phyloP scores from a whole-genome alignment of 2,797 vertebrate genomes.

The Potorous gilbertii region DNA sequence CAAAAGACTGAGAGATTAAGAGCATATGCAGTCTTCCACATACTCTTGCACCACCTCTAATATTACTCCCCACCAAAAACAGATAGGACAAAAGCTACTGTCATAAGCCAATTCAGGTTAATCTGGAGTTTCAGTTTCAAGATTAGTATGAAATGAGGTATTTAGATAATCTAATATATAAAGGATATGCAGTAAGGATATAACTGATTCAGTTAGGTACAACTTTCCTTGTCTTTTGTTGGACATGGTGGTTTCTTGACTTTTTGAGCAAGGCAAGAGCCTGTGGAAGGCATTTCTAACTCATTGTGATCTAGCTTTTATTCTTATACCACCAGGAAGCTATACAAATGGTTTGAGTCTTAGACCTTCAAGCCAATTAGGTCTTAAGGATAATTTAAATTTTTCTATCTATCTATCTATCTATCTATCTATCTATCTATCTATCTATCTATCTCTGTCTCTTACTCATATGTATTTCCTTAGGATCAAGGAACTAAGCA shows the following conservation, averaged over 20 bases:
- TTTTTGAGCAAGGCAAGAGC: background rate
- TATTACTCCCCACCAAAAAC: background rate
- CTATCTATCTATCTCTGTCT: background rate
- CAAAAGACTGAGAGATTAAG: background rate
- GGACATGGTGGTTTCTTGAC: background rate
- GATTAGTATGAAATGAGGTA: background rate
- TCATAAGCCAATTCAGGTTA: background rate
- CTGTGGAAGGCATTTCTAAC: background rate
- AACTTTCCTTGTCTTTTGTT: background rate
- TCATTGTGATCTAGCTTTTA: background rate
- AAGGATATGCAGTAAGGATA: background rate
- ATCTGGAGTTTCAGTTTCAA: background rate
- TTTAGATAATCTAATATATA: background rate
- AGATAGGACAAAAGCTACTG: background rate
- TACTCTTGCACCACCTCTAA: background rate
- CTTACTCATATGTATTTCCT: background rate
- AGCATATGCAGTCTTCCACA: background rate
- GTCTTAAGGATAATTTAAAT: background rate
- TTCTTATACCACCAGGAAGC: background rate
- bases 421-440: background rate
- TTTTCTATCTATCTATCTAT: background rate
- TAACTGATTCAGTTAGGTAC: background rate
- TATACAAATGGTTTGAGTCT: background rate
- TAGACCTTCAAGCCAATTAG: background rate
- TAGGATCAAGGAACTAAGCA: background rate